phyloP scores from a whole-genome alignment of 2,797 vertebrate species.

The Falco concolor region DNA sequence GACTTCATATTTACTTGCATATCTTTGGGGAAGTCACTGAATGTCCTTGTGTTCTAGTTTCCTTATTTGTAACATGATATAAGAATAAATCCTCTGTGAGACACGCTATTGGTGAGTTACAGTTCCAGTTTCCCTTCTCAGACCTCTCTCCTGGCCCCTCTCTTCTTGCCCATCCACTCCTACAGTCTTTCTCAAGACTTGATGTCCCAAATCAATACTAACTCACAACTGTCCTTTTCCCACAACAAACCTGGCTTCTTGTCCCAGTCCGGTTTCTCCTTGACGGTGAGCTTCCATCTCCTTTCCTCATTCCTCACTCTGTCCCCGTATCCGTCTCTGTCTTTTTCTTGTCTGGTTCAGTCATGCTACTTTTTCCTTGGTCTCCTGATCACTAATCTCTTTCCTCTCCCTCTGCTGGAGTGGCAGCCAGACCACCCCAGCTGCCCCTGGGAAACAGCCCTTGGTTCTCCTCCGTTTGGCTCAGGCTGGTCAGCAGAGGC shows the following conservation, averaged over 20 bases:
- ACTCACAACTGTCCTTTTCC: neutral
- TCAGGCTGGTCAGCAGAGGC: neutral
- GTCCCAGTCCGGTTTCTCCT: neutral
- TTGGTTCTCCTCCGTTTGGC: rapidly evolving
- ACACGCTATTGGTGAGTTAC: neutral
- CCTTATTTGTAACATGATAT: neutral
- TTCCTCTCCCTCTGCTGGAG: neutral
- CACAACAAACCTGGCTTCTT: neutral
- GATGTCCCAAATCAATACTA: neutral
- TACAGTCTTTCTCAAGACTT: neutral
- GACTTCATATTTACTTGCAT: neutral
- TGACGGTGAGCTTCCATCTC: rapidly evolving
- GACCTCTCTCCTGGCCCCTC: neutral
- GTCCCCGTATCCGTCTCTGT: neutral
- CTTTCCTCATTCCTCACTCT: neutral
- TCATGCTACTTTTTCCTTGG: neutral
- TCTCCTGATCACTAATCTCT: neutral
- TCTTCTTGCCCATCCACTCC: neutral
- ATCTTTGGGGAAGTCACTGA: neutral
- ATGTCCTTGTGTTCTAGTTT: neutral
- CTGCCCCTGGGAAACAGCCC: neutral
- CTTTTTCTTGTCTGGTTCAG: neutral
- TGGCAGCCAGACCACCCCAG: neutral
- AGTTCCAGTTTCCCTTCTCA: neutral
- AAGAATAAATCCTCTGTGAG: neutral